A percentile compares a stretch with the other conserved stretches of the same genome.
These are phyloP conservation scores for Nematopogon swammerdamellus DNA, from an alignment of 2,888 invertebrate species.

Conservation along the genomic window DNA sequence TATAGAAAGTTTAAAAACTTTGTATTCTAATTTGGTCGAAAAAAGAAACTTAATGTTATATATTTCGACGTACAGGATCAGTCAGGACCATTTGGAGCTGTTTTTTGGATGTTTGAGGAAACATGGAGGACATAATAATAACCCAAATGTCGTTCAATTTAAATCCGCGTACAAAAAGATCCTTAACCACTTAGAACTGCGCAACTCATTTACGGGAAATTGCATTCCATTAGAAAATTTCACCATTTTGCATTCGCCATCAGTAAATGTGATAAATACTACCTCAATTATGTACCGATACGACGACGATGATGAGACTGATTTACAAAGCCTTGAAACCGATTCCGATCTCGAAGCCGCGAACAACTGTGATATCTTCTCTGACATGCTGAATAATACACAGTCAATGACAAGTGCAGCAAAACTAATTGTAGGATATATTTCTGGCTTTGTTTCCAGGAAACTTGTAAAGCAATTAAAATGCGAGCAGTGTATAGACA, in stretches of 20 bases:
- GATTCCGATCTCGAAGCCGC: conserved; percentile 1
- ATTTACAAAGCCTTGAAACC: not conserved
- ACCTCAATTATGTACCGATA: not conserved
- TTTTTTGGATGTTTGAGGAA: not conserved
- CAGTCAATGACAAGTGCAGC: not conserved
- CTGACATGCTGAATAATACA: not conserved
- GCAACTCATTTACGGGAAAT: not conserved
- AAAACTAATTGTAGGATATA: conserved; percentile 4
- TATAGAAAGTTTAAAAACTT: conserved; percentile 2
- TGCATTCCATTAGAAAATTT: not conserved
- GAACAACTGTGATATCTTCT: conserved; percentile 1
- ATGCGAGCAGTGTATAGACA: conserved; percentile 6
- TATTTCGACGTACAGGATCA: conserved; percentile 6
- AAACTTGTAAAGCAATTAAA: conserved; percentile 1
- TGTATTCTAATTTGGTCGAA: not conserved
- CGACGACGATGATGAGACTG: not conserved
- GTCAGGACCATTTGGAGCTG: conserved; percentile 10
- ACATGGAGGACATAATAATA: not conserved
- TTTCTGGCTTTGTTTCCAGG: conserved; percentile 3
- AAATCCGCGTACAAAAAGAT: not conserved
- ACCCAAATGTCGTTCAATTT: not conserved
- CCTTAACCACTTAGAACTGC: not conserved
- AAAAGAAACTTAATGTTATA: conserved; percentile 1
- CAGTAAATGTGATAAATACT: not conserved
- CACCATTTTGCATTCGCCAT: not conserved